Base-by-base conservation (phyloP, 2,888 invertebrate species). In the Aporophyla nigra region DNA sequence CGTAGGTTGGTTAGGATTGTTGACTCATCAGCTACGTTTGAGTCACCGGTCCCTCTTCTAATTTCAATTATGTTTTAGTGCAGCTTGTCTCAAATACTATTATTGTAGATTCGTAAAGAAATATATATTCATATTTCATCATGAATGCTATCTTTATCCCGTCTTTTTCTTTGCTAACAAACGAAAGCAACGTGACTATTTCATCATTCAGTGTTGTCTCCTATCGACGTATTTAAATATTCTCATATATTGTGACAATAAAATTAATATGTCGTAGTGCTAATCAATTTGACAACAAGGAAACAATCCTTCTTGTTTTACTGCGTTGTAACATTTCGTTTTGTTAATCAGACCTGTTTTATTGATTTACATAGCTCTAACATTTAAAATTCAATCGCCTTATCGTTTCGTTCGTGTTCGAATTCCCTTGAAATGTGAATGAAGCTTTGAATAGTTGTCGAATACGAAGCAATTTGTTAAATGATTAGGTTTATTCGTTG, bases 271-370 rank as follows among this genome's bases (percentile, higher is more conserved):
- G 65, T 77, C 71, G 54, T 54, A 62, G 71, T 80, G 80, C 76
- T 83, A 84, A 87, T 85, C 74, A 73, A 63, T 69, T 59, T 71
- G 74, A 72, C 76, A 85, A 88, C 81, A 83, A 86, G 88, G 88
- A 88, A 88, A 79, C 68, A 66, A 40, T 62, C 62, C 73, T 80
- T 65, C 63, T 75, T 66, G 75, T 80, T 80, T 72, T 74, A 78
- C 72, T 87, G 86, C 87, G 88, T 79, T 84, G 84, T 86, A 87
- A 86, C 84, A 84, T 87, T 83, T 83, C 59, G 70, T 81, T 82
- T 73, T 43, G 77, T 81, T 80, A 71, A 81, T 77, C 71, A 74
- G 65, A 87, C 87, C 76, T 59, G 84, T 87, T 86, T 71, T 61
- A 68, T 68, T 65, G 58, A 87, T 85, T 84, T 59, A 78, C 77